Percentiles rank a stretch among this genome's conserved stretches.
These are phyloP conservation scores for Morpho helenor DNA, from an alignment of 2,888 invertebrate species.

Conservation along the genomic window DNA sequence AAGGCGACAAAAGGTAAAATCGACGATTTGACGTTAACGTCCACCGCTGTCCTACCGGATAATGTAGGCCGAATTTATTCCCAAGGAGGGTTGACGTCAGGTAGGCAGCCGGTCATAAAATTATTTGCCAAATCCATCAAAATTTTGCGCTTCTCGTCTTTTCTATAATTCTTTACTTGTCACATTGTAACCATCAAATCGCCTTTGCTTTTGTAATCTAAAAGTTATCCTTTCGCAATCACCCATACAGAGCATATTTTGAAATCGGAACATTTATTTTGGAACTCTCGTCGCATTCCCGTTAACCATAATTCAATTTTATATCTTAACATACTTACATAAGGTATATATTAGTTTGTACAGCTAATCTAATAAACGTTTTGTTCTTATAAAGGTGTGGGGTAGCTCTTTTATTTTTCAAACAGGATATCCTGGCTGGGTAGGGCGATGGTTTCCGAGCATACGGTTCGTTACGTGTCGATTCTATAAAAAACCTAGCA, in stretches of 20 bases:
- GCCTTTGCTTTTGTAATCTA: background rate
- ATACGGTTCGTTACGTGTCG: conserved; percentile 55
- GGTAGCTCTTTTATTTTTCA: conserved; percentile 70
- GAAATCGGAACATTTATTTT: conserved; percentile 21
- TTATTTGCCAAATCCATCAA: no score
- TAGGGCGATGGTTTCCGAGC: conserved; percentile 58
- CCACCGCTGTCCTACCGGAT: no score
- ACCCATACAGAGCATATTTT: conserved; percentile 1
- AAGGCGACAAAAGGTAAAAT: no score
- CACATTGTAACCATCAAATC: no score
- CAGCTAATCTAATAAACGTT: conserved; percentile 14
- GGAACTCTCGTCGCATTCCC: conserved; percentile 8
- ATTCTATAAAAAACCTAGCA: conserved; percentile 58
- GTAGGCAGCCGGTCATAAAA: no score
- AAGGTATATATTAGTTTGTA: conserved; percentile 11
- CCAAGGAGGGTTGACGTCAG: no score
- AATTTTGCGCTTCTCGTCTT: no score
- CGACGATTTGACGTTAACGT: no score
- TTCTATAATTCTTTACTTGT: no score
- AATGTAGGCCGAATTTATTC: no score
- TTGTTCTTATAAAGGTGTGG: conserved; percentile 48
- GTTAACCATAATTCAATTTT: conserved; percentile 2
- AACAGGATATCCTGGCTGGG: conserved; percentile 74
- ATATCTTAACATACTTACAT: background rate
- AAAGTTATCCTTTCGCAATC: background rate